These are phyloP conservation scores for Capreolus pygargus DNA, from an alignment of 2,113 vertebrate species.

Conservation along the genomic window DNA sequence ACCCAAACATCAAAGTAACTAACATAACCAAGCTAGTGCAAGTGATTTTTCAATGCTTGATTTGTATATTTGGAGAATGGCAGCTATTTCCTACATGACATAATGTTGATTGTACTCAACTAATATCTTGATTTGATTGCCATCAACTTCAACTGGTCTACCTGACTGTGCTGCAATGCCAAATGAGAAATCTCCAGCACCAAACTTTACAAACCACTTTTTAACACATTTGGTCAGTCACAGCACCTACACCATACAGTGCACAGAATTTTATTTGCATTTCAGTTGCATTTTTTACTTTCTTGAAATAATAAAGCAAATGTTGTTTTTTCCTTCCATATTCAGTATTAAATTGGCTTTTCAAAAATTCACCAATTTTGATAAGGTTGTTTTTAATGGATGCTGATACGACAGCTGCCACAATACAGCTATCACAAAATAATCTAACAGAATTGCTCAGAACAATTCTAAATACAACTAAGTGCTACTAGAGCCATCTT, in stretches of 20 bases:
- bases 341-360: background rate
- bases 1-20: background rate
- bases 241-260: background rate
- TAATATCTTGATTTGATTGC: background rate
- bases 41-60: background rate
- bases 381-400: background rate
- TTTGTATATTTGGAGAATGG: background rate
- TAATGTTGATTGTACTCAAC: too few relatives aligned
- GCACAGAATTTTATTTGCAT: background rate
- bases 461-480: accelerated
- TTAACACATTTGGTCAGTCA: background rate
- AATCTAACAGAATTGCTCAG: background rate
- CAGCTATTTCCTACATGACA: background rate
- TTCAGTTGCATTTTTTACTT: background rate
- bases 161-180: background rate
- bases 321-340: background rate
- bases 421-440: background rate
- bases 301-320: background rate
- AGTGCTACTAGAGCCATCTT: background rate
- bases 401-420: background rate
- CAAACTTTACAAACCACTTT: background rate
- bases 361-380: background rate
- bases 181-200: background rate
- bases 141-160: background rate
- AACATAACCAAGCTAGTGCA: background rate